phyloP scores from a whole-genome alignment of 2,797 vertebrate genomes.

The Bradypodion ventrale region DNA sequence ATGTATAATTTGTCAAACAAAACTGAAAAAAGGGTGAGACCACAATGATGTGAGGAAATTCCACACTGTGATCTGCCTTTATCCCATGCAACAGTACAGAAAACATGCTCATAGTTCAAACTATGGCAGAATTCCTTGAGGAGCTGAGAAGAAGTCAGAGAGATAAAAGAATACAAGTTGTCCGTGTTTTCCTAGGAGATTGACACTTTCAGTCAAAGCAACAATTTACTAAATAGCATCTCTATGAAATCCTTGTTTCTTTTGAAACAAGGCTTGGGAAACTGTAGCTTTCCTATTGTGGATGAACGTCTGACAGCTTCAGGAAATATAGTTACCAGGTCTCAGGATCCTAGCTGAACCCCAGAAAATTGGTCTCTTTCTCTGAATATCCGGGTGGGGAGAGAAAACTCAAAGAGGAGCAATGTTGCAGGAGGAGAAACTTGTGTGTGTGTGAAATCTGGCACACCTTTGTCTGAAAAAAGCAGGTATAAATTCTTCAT shows the following conservation, averaged over 20 bases:
- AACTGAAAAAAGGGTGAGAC: slow-evolving; percentile 31
- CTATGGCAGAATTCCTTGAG: slow-evolving; percentile 12
- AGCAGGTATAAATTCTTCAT: too few relatives aligned
- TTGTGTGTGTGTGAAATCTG: too few relatives aligned
- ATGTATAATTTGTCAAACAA: slow-evolving; percentile 43
- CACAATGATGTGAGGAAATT: background rate
- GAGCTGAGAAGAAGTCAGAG: background rate
- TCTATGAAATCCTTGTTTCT: background rate
- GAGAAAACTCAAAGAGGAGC: too few relatives aligned
- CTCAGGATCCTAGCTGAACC: too few relatives aligned
- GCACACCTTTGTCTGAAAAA: too few relatives aligned
- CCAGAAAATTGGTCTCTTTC: too few relatives aligned
- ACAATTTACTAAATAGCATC: background rate
- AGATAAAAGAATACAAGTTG: slow-evolving; percentile 35
- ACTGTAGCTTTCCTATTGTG: too few relatives aligned
- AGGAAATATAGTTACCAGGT: too few relatives aligned
- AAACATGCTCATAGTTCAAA: slow-evolving; percentile 40
- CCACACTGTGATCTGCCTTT: background rate
- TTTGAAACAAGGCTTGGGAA: background rate
- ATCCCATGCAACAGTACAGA: background rate
- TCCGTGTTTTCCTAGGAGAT: slow-evolving; percentile 4
- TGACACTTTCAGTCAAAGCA: slow-evolving; percentile 7
- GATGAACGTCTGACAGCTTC: background rate
- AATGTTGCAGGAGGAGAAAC: too few relatives aligned
- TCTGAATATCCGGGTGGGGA: too few relatives aligned